Evolutionary conservation across 2,113 vertebrate genomes (phyloP).

Genomic region (Passer montanus): DNA sequence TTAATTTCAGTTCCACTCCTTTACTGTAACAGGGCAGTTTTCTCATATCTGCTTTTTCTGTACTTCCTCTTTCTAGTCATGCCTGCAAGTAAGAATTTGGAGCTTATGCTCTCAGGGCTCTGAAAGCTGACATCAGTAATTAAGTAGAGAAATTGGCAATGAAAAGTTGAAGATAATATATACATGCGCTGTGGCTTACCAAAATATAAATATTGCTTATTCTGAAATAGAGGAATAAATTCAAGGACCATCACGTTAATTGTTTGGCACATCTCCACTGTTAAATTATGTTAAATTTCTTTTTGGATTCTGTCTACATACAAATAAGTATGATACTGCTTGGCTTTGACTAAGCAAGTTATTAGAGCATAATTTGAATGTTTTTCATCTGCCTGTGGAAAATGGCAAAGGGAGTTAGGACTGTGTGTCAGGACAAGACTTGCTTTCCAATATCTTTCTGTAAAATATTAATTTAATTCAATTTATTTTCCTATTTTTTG

Average conservation of each 20-base stretch:
- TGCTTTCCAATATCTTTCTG: neutral
- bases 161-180: neutral
- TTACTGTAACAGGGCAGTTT: neutral
- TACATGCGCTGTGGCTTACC: neutral
- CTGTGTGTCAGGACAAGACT: neutral
- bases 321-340: neutral
- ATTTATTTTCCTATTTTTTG: slow-evolving; percentile 25
- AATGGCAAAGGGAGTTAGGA: neutral
- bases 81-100: neutral
- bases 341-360: neutral
- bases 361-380: neutral
- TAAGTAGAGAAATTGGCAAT: neutral
- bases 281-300: neutral
- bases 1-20: neutral
- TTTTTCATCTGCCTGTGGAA: neutral
- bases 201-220: neutral
- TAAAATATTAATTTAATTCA: neutral
- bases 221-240: neutral
- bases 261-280: neutral
- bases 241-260: accelerated
- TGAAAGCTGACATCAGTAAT: neutral
- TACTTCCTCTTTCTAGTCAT: neutral
- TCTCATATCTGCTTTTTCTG: neutral
- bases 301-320: neutral
- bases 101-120: neutral